These are phyloP conservation scores for Ditula angustiorana DNA, from an alignment of 2,888 invertebrate species.

Conservation along the genomic window DNA sequence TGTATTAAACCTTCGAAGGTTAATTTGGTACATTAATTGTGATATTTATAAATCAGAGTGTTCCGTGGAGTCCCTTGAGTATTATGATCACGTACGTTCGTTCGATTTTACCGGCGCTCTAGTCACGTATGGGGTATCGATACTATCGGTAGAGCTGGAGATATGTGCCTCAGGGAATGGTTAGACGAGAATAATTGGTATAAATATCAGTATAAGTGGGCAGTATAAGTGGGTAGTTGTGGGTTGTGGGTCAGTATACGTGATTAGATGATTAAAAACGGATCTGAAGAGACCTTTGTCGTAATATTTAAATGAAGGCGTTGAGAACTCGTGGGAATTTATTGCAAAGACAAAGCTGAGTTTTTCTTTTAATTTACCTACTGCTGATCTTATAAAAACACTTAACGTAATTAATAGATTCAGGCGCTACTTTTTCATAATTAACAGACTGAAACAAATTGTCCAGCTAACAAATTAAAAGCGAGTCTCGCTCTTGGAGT, in stretches of 20 bases:
- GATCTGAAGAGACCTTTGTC: not conserved
- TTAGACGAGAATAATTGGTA: constrained; percentile 10
- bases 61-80: not conserved
- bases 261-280: constrained; percentile 20
- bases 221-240: too few relatives aligned
- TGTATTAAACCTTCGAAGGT: not conserved
- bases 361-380: not conserved
- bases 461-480: too few relatives aligned
- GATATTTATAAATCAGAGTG: constrained; percentile 6
- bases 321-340: not conserved
- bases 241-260: too few relatives aligned
- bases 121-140: constrained; percentile 22
- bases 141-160: constrained; percentile 12
- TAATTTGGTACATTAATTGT: not conserved
- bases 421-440: too few relatives aligned
- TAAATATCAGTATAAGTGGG: constrained; percentile 25
- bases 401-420: too few relatives aligned
- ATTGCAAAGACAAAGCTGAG: not conserved
- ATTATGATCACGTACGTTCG: constrained; percentile 21
- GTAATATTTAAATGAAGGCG: not conserved
- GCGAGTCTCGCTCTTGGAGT: too few relatives aligned
- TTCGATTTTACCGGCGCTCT: constrained; percentile 24
- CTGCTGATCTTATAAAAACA: too few relatives aligned
- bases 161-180: constrained; percentile 34
- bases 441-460: too few relatives aligned